phyloP scores from a whole-genome alignment of 2,113 vertebrate species.

The Scytalopus superciliaris region DNA sequence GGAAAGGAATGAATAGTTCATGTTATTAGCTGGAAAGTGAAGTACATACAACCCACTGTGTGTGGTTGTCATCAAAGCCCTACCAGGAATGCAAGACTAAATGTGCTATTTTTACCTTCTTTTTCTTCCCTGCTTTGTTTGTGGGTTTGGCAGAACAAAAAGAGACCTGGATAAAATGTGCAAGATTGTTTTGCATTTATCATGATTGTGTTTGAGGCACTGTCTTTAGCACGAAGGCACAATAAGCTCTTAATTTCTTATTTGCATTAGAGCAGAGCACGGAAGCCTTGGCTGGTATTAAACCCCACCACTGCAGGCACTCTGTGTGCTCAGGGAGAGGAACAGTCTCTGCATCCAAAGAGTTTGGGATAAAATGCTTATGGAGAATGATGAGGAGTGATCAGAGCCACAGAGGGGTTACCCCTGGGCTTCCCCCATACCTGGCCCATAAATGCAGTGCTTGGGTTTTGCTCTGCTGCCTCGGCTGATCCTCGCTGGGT shows the following conservation, averaged over 20 bases:
- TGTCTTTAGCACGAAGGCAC: neutral
- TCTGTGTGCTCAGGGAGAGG: neutral
- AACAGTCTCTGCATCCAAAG: neutral
- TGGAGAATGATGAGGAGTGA: neutral
- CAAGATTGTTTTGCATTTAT: conserved; percentile 2
- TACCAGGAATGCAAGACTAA: conserved; percentile 41
- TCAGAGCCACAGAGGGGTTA: neutral
- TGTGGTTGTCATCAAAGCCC: conserved; percentile 51
- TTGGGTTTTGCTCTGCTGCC: neutral
- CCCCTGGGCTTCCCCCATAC: neutral
- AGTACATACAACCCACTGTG: conserved; percentile 40
- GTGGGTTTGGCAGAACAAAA: conserved; percentile 39
- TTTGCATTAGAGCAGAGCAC: neutral
- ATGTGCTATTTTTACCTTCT: conserved; percentile 40
- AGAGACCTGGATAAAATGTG: conserved; percentile 16
- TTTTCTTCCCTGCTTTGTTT: conserved; percentile 28
- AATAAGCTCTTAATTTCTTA: conserved; percentile 17
- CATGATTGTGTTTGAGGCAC: neutral
- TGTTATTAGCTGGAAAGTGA: conserved; percentile 46
- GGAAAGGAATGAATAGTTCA: conserved; percentile 39
- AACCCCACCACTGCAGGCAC: neutral
- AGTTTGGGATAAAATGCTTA: neutral
- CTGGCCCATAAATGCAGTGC: neutral
- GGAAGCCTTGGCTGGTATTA: neutral
- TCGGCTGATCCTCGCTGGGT: neutral